Percentiles rank a stretch among this genome's conserved stretches.
phyloP scores from a whole-genome alignment of 2,888 invertebrate genomes.

The Nymphalis c-album region DNA sequence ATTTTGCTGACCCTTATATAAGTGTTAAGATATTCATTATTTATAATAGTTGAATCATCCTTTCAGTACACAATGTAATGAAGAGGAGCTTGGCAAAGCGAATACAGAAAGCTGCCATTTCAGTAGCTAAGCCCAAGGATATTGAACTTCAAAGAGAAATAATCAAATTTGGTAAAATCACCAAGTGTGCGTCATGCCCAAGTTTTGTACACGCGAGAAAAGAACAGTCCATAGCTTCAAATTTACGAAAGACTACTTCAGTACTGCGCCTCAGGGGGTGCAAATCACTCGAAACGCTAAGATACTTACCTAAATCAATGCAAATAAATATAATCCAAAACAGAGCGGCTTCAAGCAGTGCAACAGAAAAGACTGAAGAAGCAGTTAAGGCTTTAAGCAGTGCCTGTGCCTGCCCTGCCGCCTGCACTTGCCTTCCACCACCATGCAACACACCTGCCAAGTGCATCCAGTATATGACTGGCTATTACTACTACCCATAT shows the following conservation, averaged over 20 bases:
- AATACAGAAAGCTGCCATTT: not conserved
- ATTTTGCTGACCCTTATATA: not conserved
- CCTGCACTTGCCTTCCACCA: constrained; percentile 54
- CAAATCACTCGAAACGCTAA: not conserved
- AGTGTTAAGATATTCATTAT: not conserved
- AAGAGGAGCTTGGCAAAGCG: constrained; percentile 5
- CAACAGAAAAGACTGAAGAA: not conserved
- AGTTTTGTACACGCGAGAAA: not conserved
- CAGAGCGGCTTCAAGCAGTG: not conserved
- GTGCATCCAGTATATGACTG: constrained; percentile 68
- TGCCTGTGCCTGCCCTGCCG: not conserved
- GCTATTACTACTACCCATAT: constrained; percentile 71
- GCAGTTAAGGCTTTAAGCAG: constrained; percentile 1
- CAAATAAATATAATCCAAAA: not conserved
- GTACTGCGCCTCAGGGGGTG: not conserved
- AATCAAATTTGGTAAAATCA: not conserved
- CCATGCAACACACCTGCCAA: constrained; percentile 60
- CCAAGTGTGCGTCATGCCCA: not conserved
- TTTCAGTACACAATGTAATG: constrained; percentile 10
- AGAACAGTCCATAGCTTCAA: not conserved
- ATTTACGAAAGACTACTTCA: not conserved
- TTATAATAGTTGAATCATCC: not conserved
- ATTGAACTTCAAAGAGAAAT: not conserved
- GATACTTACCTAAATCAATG: not conserved
- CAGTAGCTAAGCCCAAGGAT: not conserved